Percentiles rank a stretch among this genome's conserved stretches.
Evolutionary conservation across 2,113 vertebrate species (phyloP).

Genomic region (Ailuropoda melanoleuca): DNA sequence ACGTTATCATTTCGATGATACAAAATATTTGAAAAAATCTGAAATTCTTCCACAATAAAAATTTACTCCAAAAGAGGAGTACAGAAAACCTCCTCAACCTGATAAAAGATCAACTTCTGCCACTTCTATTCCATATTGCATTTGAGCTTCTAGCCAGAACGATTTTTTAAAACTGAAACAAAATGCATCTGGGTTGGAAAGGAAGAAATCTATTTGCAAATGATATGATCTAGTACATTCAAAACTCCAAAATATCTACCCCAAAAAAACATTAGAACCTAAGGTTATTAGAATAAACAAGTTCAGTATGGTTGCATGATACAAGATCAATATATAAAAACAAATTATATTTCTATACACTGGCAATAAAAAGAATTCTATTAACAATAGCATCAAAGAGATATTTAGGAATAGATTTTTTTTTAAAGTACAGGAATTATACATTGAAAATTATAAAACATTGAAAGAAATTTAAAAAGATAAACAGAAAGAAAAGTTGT

Average conservation of each 20-base stretch:
- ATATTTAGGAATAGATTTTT: background rate
- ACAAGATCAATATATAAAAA: background rate
- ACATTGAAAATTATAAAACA: background rate
- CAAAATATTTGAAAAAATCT: background rate
- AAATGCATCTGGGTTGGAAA: background rate
- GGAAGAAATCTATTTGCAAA: background rate
- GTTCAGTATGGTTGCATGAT: background rate
- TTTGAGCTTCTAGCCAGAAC: background rate
- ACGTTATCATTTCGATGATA: background rate
- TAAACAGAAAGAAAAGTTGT: background rate
- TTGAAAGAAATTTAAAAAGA: background rate
- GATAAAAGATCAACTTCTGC: background rate
- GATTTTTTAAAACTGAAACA: background rate
- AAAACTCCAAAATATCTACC: background rate
- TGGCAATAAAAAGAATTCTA: background rate
- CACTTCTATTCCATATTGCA: background rate
- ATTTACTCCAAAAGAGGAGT: background rate
- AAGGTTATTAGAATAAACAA: background rate
- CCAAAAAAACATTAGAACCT: background rate
- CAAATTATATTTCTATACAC: background rate
- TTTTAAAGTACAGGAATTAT: background rate
- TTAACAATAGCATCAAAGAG: background rate
- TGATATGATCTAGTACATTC: background rate
- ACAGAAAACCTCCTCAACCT: background rate
- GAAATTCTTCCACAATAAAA: background rate